Evolutionary conservation across 2,888 invertebrate genomes (phyloP), one percentile per base, ranked within the genome.

Genomic region (Diogma glabrata): DNA sequence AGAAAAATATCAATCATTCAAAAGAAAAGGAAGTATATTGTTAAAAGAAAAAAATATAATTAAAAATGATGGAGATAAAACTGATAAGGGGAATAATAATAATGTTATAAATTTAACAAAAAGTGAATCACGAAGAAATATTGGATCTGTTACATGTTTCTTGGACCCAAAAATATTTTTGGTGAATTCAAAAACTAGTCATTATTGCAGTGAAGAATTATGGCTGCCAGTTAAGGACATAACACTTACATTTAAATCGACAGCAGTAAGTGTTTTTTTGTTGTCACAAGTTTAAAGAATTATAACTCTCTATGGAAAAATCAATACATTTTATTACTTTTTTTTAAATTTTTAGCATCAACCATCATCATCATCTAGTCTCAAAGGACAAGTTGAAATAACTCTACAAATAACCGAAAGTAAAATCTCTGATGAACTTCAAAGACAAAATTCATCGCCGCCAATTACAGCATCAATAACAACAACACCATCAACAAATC

Each of bases 121-220:
- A 12, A 69, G 69, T 55, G 69, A 69, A 60, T 62, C 67, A 3
- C 60, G 64, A 19, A 57, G 69, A 50, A 69, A 70, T 61, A 65
- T 69, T 49, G 69, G 69, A 16, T 65, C 70, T n/a, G 69, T 69
- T 3, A 69, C 70, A n/a, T 70, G 67, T 52, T 70, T 67, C 53
- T 60, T 69, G 51, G 68, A 69, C 54, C 63, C 68, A 30, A 70
- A 70, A 57, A 56, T 67, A 12, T 69, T 69, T 49, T 64, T 64
- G 49, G 65, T 65, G 36, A 67, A 65, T 54, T 16, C 61, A 3
- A 59, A 62, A 40, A 63, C 56, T 38, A 48, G 50, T 30, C 57
- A 60, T 12, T 69, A 61, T 56, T 50, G 61, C 28, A 67, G 67
- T 3, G 68, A 68, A 46, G 69, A 69, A 56, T 58, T 70, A 8